Evolutionary conservation across 2,888 invertebrate genomes (phyloP), one percentile per base, ranked within the genome.

Genomic region (Cyaniris semiargus): DNA sequence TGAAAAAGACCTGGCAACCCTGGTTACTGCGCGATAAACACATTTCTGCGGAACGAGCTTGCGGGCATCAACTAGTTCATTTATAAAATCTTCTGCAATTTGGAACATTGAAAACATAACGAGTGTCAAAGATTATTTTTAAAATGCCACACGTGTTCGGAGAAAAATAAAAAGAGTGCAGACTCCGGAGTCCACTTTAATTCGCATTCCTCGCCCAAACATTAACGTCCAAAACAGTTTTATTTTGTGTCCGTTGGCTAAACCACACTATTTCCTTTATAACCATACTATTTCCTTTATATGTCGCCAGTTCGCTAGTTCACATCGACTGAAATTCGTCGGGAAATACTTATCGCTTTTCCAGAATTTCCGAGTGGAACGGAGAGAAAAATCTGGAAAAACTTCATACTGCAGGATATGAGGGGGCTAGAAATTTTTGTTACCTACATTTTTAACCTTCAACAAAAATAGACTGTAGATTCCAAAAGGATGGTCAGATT

Each of bases 161-260:
- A 66, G 18, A 66, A 31, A 66, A 66, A 66, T 31, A 66, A 66
- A 66, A 66, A 66, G 53, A 53, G 18, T 53, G 15, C 4, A 3
- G 13, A 66, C 15, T 66, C 66, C 66, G 7, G 1, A 66, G 66
- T 66, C 66, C 31, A 66, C 27, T 81, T 80, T 80, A 79, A 79
- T 79, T 80, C 79, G 78, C 80, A 79, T 81, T 81, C 79, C 78
- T 79, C 79, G 77, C 78, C 79, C 78, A 77, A 78, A 81, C 82
- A 81, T 81, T 82, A 79, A 78, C 76, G 77, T 70, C 76, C 75
- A 77, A 76, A 82, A 81, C 58, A 72, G 58, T 82, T 82, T 82
- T 80, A 81, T 81, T 78, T 78, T 76, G 78, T 72, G 80, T 81
- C 79, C 81, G 58, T 56, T 77, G 58, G 58, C 76, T 71, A 58